Percentiles rank a stretch among this genome's conserved stretches.
These are phyloP conservation scores for Melanitta fusca DNA, from an alignment of 2,797 vertebrate species.

Conservation along the genomic window DNA sequence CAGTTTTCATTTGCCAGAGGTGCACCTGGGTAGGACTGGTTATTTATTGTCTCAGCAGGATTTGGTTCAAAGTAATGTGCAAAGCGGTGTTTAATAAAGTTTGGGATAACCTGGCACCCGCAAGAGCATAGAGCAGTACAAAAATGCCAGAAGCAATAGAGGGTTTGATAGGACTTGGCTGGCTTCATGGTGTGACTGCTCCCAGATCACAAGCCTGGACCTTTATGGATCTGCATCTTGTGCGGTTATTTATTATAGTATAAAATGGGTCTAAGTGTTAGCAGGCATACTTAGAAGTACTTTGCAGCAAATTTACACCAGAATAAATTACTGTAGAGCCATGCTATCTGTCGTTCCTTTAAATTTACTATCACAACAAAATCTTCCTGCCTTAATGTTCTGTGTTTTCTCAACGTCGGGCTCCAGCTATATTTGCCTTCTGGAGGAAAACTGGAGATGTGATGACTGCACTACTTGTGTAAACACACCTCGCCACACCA, in stretches of 20 bases:
- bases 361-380: not conserved
- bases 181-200: not conserved
- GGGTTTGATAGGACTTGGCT: slow-evolving; percentile 36
- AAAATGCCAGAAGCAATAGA: slow-evolving; percentile 36
- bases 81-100: not conserved
- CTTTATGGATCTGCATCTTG: not conserved
- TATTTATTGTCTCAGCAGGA: slow-evolving; percentile 40
- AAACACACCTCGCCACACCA: not conserved
- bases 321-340: not conserved
- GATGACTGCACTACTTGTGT: not conserved
- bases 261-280: not conserved
- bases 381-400: not conserved
- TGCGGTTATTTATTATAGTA: not conserved
- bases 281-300: not conserved
- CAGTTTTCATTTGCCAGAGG: slow-evolving; percentile 34
- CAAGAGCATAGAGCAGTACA: not conserved
- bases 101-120: not conserved
- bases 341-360: not conserved
- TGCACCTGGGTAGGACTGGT: not conserved
- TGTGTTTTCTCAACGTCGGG: not conserved
- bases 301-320: not conserved
- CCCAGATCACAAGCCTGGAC: not conserved
- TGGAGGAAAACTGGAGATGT: not conserved
- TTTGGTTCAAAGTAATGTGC: not conserved
- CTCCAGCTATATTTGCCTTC: not conserved